These are phyloP conservation scores for Catocala nupta DNA, from an alignment of 2,888 invertebrate genomes.

Conservation along the genomic window DNA sequence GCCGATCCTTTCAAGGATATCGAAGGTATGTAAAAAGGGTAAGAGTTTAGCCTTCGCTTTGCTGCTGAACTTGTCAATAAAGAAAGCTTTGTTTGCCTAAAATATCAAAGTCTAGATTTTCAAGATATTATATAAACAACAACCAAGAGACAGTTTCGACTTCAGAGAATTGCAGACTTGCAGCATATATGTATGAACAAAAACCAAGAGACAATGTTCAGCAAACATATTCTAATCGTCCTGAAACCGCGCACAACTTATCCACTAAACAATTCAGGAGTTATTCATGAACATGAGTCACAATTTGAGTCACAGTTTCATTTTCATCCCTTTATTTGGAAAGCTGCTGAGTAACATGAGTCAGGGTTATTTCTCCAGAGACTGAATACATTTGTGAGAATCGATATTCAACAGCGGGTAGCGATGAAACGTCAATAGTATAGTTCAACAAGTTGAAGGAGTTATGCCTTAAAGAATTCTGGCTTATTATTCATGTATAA, in stretches of 20 bases:
- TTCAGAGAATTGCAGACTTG: too few relatives aligned
- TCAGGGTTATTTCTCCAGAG: slow-evolving; percentile 27
- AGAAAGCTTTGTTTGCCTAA: too few relatives aligned
- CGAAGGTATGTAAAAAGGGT: too few relatives aligned
- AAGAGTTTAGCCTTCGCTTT: too few relatives aligned
- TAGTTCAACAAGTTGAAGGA: slow-evolving; percentile 7
- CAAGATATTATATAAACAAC: too few relatives aligned
- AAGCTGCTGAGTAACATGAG: slow-evolving; percentile 33
- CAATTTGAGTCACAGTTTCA: slow-evolving; percentile 24
- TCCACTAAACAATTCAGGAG: slow-evolving; percentile 31
- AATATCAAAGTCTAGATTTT: too few relatives aligned
- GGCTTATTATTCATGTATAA: too few relatives aligned
- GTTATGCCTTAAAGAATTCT: neutral
- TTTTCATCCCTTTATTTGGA: slow-evolving; percentile 46
- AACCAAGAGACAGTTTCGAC: too few relatives aligned
- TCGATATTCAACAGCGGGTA: slow-evolving; percentile 3
- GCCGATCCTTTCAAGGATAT: too few relatives aligned
- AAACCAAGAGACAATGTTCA: too few relatives aligned
- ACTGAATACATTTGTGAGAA: slow-evolving; percentile 5
- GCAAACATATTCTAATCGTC: neutral
- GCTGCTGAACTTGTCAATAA: too few relatives aligned
- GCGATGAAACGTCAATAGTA: slow-evolving; percentile 1
- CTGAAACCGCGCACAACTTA: slow-evolving; percentile 2
- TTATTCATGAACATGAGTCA: slow-evolving; percentile 47
- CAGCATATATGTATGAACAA: too few relatives aligned